Evolutionary conservation across 2,113 vertebrate genomes (phyloP).

Genomic region (Mohoua ochrocephala): DNA sequence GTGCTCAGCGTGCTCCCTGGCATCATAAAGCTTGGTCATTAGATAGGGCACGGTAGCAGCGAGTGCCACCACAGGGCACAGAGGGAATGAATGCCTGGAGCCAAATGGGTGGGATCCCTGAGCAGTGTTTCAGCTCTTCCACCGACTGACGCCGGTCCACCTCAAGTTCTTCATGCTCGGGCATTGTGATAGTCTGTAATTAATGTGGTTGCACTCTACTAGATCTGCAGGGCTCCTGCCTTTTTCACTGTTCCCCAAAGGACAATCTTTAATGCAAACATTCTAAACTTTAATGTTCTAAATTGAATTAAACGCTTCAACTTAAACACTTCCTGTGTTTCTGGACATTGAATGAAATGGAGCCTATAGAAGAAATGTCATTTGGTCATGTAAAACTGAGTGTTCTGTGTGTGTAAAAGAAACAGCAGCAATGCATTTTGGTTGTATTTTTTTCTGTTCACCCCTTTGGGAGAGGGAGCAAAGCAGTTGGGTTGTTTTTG

Average conservation of each 20-base stretch:
- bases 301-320: neutral
- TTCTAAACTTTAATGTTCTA: neutral
- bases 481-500: neutral
- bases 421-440: neutral
- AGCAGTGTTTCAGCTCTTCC: neutral
- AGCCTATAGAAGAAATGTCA: neutral
- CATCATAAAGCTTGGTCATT: neutral
- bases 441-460: neutral
- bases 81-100: neutral
- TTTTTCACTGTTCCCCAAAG: neutral
- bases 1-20: neutral
- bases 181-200: neutral
- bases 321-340: neutral
- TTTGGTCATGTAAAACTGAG: neutral
- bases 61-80: neutral
- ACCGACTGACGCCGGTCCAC: neutral
- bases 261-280: neutral
- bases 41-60: neutral
- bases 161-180: neutral
- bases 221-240: neutral
- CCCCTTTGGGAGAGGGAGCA: neutral
- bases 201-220: accelerated
- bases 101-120: neutral
- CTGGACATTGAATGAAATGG: neutral
- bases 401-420: neutral